Base-by-base conservation (phyloP, 2,797 vertebrate genomes). In the Anableps anableps region DNA sequence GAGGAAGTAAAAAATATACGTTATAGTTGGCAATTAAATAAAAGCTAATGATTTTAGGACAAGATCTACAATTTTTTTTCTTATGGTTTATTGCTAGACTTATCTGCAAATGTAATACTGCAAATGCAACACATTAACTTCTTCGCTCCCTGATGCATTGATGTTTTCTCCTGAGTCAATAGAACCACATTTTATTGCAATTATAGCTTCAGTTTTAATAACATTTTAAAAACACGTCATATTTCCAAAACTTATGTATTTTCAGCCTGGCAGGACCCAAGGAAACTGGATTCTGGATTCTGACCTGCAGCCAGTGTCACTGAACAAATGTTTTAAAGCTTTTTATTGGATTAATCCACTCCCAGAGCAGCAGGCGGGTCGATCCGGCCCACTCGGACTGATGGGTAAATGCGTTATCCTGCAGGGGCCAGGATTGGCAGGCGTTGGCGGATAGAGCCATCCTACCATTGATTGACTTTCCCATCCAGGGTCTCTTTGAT, bases 281-380 rank as follows among this genome's bases (percentile, higher is more conserved):
- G 10, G 4, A 36, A 51, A 74, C 58, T 50, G 74, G 80, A 75
- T 68, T 79, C 82, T 80, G 86, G 84, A 13, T 76, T 89, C 74
- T 14, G 83, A 83, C 88, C 91, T 90, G 92, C 90, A 88, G 90
- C 80, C 89, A 48, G 88, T 92, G 94, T 95, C 93, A 92, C 91
- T 82, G 91, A 94, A 96, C 95, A 96, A 95, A 95, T 95, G 95
- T 96, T 95, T 95, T 95, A 95, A 94, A 91, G 95, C 95, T 92
- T 92, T 93, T 95, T 92, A 96, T 96, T 80, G 88, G 93, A 95
- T 96, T 95, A 95, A 92, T 76, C 83, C 90, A 91, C 92, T 95
- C 91, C 91, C 80, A 89, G 89, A 92, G 89, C 93, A 91, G 95
- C 88, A 75, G 91, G 79, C 89, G 66, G 93, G 93, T 96, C 95